Percentiles rank a stretch among this genome's conserved stretches.
Conservation (phyloP, 2,888 invertebrate species). For the Phengaris alcon region DNA sequence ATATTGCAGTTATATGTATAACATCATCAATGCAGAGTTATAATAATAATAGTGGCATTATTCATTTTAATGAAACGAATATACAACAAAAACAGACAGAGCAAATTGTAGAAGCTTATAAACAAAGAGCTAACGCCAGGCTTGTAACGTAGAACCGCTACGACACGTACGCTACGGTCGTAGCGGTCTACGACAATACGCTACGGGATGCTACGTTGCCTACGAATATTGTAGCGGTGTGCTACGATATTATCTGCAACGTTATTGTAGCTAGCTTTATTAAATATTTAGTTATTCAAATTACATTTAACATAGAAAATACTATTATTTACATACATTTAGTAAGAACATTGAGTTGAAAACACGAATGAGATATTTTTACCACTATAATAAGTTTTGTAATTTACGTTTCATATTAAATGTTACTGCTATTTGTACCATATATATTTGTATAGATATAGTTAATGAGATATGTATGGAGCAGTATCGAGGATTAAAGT, state of each 20-base stretch:
- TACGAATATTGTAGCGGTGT: conserved; percentile 19
- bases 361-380: background rate
- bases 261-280: background rate
- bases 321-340: background rate
- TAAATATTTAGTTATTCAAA: background rate
- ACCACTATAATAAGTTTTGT: no score
- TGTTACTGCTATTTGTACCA: background rate
- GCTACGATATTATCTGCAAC: conserved; percentile 18
- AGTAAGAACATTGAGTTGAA: background rate
- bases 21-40: background rate
- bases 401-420: background rate
- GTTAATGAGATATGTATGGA: conserved; percentile 23
- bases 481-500: conserved; percentile 36
- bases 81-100: background rate
- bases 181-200: conserved; percentile 25
- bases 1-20: background rate
- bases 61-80: background rate
- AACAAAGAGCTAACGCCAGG: conserved; percentile 10
- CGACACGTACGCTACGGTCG: conserved; percentile 22
- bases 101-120: conserved; percentile 5
- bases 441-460: background rate
- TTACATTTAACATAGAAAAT: background rate
- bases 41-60: background rate
- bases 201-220: conserved; percentile 23
- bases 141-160: conserved; percentile 19